Evolutionary conservation across 1,140 invertebrate species (phyloP).

Genomic region (Triops cancriformis): DNA sequence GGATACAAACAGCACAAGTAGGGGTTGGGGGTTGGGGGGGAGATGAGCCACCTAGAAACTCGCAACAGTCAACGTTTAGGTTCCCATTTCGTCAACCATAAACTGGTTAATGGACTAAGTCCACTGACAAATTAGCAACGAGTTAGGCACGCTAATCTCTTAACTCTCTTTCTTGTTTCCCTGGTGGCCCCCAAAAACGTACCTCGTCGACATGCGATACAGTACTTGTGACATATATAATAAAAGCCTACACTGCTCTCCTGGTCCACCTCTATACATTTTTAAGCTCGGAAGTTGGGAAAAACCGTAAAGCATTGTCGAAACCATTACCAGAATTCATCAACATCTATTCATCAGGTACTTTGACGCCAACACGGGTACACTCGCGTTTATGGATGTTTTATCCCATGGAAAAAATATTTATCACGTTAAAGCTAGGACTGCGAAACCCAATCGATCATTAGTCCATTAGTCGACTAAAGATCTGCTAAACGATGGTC

Average conservation of each 20-base stretch:
- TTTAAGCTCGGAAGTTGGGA: not conserved
- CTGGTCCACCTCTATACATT: not conserved
- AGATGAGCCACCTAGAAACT: not conserved
- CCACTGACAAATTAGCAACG: not conserved
- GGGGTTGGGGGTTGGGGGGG: not conserved
- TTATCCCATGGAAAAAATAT: no score
- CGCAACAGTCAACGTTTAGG: not conserved
- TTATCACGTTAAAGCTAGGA: no score
- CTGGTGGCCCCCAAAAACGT: not conserved
- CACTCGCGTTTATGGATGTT: no score
- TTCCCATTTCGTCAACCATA: not conserved
- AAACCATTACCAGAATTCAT: no score
- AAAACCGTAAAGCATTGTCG: not conserved
- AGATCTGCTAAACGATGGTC: no score
- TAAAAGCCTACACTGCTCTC: not conserved
- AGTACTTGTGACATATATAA: not conserved
- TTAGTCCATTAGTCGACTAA: no score
- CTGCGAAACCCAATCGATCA: no score
- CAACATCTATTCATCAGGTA: no score
- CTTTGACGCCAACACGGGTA: no score
- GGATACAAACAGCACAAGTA: not conserved
- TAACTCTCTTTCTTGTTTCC: not conserved
- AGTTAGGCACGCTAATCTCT: not conserved
- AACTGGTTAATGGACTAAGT: not conserved
- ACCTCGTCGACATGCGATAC: not conserved